Evolutionary conservation across 2,888 invertebrate genomes (phyloP).

Genomic region (Ethmia dodecea): DNA sequence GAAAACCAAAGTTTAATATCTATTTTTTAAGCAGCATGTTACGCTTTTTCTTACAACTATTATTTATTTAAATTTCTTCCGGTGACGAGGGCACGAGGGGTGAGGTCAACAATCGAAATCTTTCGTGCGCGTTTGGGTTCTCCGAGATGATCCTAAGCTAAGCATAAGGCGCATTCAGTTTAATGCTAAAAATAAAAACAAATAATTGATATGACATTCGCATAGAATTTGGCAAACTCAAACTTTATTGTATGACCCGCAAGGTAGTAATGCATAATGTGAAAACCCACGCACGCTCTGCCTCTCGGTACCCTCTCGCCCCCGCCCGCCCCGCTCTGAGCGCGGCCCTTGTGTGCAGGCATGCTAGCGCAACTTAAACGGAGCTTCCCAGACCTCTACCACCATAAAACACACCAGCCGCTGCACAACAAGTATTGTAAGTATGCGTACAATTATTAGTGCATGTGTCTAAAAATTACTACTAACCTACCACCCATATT

Average conservation of each 20-base stretch:
- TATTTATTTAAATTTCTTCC: conserved; percentile 49
- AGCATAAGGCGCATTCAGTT: no score
- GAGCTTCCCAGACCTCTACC: conserved; percentile 91
- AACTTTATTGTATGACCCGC: no score
- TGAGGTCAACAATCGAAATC: conserved; percentile 30
- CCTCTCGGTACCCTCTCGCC: conserved; percentile 11
- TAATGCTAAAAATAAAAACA: no score
- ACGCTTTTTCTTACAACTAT: conserved; percentile 48
- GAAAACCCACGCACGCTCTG: background rate
- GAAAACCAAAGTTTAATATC: background rate
- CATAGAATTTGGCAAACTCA: no score
- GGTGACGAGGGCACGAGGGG: conserved; percentile 45
- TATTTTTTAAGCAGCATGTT: conserved; percentile 50
- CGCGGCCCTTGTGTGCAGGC: conserved; percentile 84
- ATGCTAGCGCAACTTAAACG: conserved; percentile 92
- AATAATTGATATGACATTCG: no score
- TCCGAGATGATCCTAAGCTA: no score
- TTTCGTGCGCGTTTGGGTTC: background rate
- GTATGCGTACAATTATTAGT: conserved; percentile 57
- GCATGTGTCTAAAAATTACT: conserved; percentile 39
- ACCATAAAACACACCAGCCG: conserved; percentile 86
- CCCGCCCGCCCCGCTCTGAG: conserved; percentile 54
- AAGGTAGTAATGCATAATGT: background rate
- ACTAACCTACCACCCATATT: no score
- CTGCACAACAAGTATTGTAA: conserved; percentile 84